phyloP scores from a whole-genome alignment of 2,888 invertebrate genomes.

The Petrolisthes cinctipes region DNA sequence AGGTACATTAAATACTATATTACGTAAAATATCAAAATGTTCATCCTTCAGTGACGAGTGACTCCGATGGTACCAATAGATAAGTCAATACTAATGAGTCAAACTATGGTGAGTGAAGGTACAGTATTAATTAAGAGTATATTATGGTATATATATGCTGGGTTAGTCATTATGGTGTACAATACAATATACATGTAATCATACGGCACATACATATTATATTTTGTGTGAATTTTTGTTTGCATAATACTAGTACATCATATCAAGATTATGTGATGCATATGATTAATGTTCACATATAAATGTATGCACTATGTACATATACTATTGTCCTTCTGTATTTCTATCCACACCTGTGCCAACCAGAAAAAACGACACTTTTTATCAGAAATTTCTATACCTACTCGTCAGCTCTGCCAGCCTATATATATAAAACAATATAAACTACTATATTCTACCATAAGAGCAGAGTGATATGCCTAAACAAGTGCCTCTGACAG shows the following conservation, averaged over 20 bases:
- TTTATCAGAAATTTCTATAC: not conserved
- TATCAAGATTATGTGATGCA: not conserved
- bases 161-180: not conserved
- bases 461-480: conserved; percentile 12
- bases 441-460: not conserved
- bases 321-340: not conserved
- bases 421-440: not conserved
- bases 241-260: not conserved
- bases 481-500: conserved; percentile 10
- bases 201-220: not conserved
- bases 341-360: conserved; percentile 12
- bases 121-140: too few relatives aligned
- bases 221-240: not conserved
- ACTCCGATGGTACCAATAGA: too few relatives aligned
- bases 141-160: not conserved
- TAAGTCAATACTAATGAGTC: too few relatives aligned
- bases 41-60: too few relatives aligned
- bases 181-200: conserved; percentile 16
- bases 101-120: too few relatives aligned
- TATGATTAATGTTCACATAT: not conserved
- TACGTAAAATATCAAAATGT: too few relatives aligned
- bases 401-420: conserved; percentile 13
- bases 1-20: too few relatives aligned
- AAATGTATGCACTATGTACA: not conserved
- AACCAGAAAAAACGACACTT: not conserved